Conservation (phyloP, 2,888 invertebrate genomes). For the Pristionchus fissidentatus region DNA sequence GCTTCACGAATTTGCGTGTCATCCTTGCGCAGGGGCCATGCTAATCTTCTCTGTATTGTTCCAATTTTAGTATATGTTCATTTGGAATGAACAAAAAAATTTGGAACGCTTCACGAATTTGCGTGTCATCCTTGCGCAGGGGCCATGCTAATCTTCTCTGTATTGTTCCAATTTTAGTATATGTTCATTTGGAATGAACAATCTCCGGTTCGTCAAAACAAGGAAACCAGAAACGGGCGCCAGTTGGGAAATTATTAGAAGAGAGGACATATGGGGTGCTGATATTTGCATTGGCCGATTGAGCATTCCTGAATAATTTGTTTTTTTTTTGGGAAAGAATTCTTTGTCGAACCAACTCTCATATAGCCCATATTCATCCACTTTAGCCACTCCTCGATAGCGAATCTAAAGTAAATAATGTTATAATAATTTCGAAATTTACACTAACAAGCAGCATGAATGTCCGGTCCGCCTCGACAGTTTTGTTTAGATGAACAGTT, state of each 20-base stretch:
- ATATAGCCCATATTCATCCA: conserved; percentile 25
- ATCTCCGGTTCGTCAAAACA: conserved; percentile 23
- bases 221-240: conserved; percentile 9
- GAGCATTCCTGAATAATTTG: background rate
- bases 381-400: background rate
- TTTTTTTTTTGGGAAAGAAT: background rate
- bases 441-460: background rate
- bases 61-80: no score
- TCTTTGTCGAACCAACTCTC: background rate
- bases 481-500: background rate
- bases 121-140: no score
- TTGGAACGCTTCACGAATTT: no score
- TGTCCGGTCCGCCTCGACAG: background rate
- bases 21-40: no score
- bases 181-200: no score
- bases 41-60: no score
- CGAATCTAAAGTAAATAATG: background rate
- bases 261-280: conserved; percentile 2
- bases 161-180: no score
- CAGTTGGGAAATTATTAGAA: background rate
- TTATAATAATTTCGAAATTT: background rate
- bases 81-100: no score
- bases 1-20: no score
- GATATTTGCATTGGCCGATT: background rate
- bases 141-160: no score